Conservation (phyloP, 2,888 invertebrate genomes). For the Cylloceria caligata region DNA sequence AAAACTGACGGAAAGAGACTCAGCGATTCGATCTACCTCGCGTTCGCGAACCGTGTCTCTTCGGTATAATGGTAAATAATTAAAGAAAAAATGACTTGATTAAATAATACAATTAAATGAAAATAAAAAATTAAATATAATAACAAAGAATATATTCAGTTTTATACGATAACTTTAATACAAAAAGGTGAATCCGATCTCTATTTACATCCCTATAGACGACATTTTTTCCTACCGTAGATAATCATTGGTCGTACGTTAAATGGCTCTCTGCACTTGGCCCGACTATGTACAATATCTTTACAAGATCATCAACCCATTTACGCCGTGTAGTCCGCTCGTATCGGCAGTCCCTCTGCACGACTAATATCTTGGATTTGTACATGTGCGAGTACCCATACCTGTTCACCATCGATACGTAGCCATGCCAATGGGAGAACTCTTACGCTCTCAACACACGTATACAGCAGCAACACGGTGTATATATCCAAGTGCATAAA, state of each 20-base stretch:
- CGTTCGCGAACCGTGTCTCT: not conserved
- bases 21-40: not conserved
- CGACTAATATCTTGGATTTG: constrained; percentile 20
- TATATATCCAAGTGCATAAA: constrained; percentile 26
- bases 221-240: no score
- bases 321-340: constrained; percentile 4
- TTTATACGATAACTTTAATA: no score
- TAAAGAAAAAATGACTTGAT: not conserved
- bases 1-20: constrained; percentile 66
- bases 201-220: no score
- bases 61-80: not conserved
- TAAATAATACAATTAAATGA: no score
- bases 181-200: no score
- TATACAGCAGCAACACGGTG: not conserved
- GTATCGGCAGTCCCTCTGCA: constrained; percentile 9
- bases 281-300: constrained; percentile 8
- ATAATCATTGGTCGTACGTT: no score
- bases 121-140: no score
- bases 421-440: not conserved
- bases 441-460: constrained; percentile 14
- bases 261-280: constrained; percentile 31
- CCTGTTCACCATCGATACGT: not conserved
- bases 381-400: not conserved
- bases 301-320: constrained; percentile 12
- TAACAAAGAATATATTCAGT: no score